Evolutionary conservation across 2,888 invertebrate species (phyloP).

Genomic region (Tenthredo distinguenda): DNA sequence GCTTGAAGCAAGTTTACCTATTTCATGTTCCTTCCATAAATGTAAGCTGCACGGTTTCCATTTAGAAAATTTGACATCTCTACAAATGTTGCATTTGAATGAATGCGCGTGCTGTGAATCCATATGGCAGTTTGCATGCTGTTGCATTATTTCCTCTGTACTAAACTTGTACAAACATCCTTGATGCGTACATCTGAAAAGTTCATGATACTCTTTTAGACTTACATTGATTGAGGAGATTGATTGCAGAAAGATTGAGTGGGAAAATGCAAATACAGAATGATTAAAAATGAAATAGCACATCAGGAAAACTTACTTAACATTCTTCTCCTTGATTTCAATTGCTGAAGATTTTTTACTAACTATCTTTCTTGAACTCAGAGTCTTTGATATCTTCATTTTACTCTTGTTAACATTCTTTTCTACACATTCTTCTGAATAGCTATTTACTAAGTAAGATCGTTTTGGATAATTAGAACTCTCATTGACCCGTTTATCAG

Average conservation of each 20-base stretch:
- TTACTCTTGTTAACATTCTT: constrained; percentile 50
- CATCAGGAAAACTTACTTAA: constrained; percentile 62
- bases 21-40: constrained; percentile 84
- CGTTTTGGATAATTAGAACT: constrained; percentile 58
- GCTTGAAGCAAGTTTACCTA: constrained; percentile 68
- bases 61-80: constrained; percentile 78
- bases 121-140: constrained; percentile 80
- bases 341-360: constrained; percentile 63
- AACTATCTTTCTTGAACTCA: constrained; percentile 63
- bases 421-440: constrained; percentile 55
- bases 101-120: constrained; percentile 70
- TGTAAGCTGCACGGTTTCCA: constrained; percentile 86
- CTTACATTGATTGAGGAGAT: constrained; percentile 72
- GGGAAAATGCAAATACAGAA: neutral
- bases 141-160: constrained; percentile 72
- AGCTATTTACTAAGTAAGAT: constrained; percentile 54
- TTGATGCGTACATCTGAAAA: constrained; percentile 79
- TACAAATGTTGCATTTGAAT: constrained; percentile 81
- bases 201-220: neutral
- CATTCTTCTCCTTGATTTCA: constrained; percentile 66
- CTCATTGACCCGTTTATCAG: constrained; percentile 60
- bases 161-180: constrained; percentile 81
- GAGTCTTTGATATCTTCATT: constrained; percentile 62
- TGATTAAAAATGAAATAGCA: neutral
- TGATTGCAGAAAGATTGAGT: neutral